A percentile compares a stretch with the other conserved stretches of the same genome.
Conservation (phyloP, 2,113 vertebrate species). For the Paralichthys olivaceus region DNA sequence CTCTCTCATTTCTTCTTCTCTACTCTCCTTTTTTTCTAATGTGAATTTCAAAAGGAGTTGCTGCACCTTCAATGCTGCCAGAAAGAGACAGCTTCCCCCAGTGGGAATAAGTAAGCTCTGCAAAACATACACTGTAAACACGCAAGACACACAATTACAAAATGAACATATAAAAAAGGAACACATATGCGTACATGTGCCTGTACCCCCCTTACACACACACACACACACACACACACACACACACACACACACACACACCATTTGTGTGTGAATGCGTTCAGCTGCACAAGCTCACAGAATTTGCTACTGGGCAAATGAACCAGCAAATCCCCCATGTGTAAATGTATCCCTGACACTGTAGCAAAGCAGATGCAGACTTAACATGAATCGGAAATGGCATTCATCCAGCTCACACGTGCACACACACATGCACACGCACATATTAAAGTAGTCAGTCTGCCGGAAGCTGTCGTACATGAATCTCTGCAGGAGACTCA, state of each 20-base stretch:
- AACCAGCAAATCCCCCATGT: conserved; percentile 72
- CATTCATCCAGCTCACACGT: conserved; percentile 40
- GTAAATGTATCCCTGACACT: conserved; percentile 66
- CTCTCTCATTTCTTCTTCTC: conserved; percentile 3
- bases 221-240: background rate
- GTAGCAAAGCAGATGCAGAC: conserved; percentile 69
- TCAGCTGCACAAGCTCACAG: conserved; percentile 39
- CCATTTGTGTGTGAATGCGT: conserved; percentile 21
- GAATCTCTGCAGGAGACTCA: conserved; percentile 10
- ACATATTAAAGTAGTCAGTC: conserved; percentile 11
- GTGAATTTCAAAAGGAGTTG: conserved; percentile 55
- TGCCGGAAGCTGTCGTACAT: conserved; percentile 24
- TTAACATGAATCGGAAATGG: conserved; percentile 63
- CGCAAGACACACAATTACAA: conserved; percentile 24
- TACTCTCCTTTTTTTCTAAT: conserved; percentile 29
- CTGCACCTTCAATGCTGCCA: conserved; percentile 53
- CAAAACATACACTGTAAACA: conserved; percentile 39
- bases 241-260: conserved; percentile 1
- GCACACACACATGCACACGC: background rate
- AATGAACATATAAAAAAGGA: background rate
- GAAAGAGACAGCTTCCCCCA: conserved; percentile 51
- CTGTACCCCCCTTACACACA: background rate
- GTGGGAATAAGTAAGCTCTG: conserved; percentile 47
- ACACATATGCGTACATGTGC: background rate
- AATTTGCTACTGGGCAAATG: conserved; percentile 65